Evolutionary conservation across 2,888 invertebrate genomes (phyloP), one percentile per base, ranked within the genome.

Genomic region (Eristalinus aeneus): DNA sequence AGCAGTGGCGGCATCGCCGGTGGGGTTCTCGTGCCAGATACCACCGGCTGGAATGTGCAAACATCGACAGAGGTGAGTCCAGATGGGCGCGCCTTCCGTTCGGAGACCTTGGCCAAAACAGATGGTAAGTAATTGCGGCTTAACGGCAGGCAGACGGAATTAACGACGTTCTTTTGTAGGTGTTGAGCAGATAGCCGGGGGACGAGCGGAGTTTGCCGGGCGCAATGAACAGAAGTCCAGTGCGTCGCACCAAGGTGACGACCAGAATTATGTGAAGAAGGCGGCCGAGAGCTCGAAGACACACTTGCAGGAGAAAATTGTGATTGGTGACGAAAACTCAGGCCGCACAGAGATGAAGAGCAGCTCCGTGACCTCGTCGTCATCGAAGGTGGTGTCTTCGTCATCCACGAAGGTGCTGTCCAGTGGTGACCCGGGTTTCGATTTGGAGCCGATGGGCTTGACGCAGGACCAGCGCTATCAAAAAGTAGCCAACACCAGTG

Each of bases 21-120:
- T 34, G 89, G 85, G 11, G 78, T 89, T 9, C 56, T 87, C 3
- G 86, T 81, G 36, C 92, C 93, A 79, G 91, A 91, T 56, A 91
- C 94, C 86, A 94, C 94, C 60, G 95, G 95, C 67, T 96, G 96
- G 96, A 95, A 94, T 90, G 94, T 95, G 63, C 94, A 94, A 88
- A 94, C 95, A 6, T 94, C 94, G 75, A 94, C 95, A 84, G 94
- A 93, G 90, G 93, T 93, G 2, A 94, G 94, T 58, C 93, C 94
- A 79, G 95, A 95, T 90, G 96, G 96, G 0, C 94, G 94, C 89
- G 95, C 94, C 3, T 94, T 94, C 88, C 93, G 94, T 63, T 94
- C 94, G 63, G 93, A 94, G 79, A 94, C 94, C 27, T 89, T 94
- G 76, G 95, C 96, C 46, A 94, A 95, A 88, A 95, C 95, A 85